These are phyloP conservation scores for Falco cherrug DNA, from an alignment of 2,797 vertebrate species.

Conservation along the genomic window DNA sequence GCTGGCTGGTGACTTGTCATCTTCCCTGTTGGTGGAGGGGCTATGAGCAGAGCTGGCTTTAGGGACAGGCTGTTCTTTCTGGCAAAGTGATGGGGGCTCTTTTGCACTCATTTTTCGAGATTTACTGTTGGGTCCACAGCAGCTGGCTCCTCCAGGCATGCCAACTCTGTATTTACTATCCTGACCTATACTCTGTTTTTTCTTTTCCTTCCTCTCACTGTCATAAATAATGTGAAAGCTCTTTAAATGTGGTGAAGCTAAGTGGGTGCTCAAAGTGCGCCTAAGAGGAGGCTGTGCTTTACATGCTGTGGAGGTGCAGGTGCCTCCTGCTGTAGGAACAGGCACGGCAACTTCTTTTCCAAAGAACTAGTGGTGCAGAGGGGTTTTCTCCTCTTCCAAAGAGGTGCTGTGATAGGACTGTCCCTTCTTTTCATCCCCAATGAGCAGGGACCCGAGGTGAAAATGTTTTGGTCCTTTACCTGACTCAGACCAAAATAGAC, in stretches of 20 bases:
- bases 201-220: background rate
- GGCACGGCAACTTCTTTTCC: background rate
- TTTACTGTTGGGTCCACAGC: background rate
- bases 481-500: background rate
- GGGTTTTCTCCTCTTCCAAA: background rate
- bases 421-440: background rate
- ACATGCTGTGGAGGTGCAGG: background rate
- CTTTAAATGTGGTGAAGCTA: background rate
- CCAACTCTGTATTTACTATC: conserved; percentile 1
- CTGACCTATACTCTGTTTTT: background rate
- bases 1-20: conserved; percentile 14
- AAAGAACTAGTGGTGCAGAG: background rate
- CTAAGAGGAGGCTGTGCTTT: background rate
- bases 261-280: background rate
- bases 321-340: background rate
- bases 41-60: background rate
- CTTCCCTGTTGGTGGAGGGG: background rate
- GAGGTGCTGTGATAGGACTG: background rate
- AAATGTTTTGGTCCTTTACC: background rate
- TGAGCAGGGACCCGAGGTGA: background rate
- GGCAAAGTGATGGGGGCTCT: background rate
- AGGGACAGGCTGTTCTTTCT: conserved; percentile 20
- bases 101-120: background rate
- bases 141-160: background rate
- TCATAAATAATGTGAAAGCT: background rate